Conservation (phyloP, 2,113 vertebrate species). For the Leptocoma aspasia region DNA sequence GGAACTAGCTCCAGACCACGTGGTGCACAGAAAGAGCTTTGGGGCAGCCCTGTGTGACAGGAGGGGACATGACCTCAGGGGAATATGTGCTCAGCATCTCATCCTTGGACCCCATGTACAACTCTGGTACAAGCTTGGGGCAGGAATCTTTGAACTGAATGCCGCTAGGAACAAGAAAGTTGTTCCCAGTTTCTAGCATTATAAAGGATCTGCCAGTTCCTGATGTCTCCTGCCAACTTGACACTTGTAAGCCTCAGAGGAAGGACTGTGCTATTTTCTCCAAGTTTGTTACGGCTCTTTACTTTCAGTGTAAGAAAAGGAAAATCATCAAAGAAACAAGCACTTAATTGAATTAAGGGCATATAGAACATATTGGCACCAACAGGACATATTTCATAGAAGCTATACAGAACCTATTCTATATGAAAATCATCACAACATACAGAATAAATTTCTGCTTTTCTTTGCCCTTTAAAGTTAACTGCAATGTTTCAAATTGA, state of each 20-base stretch:
- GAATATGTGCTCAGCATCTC: not conserved
- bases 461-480: not conserved
- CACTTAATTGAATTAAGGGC: not conserved
- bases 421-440: not conserved
- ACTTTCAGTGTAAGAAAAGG: not conserved
- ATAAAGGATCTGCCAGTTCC: not conserved
- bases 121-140: not conserved
- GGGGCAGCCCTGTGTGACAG: not conserved
- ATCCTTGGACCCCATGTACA: accelerated
- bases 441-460: not conserved
- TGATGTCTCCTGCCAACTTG: not conserved
- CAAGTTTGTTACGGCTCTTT: not conserved
- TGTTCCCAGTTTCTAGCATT: not conserved
- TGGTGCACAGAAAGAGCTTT: not conserved
- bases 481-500: not conserved
- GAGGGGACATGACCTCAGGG: not conserved
- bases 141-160: not conserved
- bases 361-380: not conserved
- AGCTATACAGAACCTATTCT: not conserved
- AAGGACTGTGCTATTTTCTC: not conserved
- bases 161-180: not conserved
- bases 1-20: not conserved
- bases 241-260: not conserved
- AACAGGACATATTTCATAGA: not conserved
- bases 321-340: not conserved